Evolutionary conservation across 2,113 vertebrate species (phyloP).

Genomic region (Erpornis zantholeuca): DNA sequence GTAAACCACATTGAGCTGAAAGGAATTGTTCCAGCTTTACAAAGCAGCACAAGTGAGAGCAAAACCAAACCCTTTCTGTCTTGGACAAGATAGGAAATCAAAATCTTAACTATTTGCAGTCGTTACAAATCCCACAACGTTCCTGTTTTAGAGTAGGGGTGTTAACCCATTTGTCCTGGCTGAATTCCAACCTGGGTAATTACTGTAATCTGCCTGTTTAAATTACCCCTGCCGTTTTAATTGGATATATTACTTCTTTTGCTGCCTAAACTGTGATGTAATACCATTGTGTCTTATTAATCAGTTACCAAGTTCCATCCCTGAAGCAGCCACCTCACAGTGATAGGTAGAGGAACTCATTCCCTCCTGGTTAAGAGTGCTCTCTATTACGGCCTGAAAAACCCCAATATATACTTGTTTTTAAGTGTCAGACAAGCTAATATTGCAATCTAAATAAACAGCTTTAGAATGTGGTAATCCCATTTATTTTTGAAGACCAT

Average conservation of each 20-base stretch:
- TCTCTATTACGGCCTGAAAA: neutral
- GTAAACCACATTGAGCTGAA: neutral
- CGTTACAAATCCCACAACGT: constrained; percentile 51
- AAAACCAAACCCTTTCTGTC: neutral
- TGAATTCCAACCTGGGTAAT: constrained; percentile 65
- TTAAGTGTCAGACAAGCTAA: neutral
- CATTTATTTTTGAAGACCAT: neutral
- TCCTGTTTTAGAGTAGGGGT: constrained; percentile 32
- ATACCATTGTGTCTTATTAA: constrained; percentile 65
- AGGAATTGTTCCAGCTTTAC: neutral
- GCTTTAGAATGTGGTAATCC: neutral
- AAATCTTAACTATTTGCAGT: constrained; percentile 29
- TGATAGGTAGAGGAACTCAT: neutral
- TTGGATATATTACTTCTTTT: constrained; percentile 69
- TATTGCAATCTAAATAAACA: neutral
- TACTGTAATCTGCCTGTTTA: constrained; percentile 71
- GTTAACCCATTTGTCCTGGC: constrained; percentile 70
- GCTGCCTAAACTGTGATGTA: constrained; percentile 61
- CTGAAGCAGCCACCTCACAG: neutral
- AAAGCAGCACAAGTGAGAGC: neutral
- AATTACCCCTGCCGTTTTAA: constrained; percentile 71
- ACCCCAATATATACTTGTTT: neutral
- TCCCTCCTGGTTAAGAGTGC: neutral
- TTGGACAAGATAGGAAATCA: constrained; percentile 7
- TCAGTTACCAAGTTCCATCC: constrained; percentile 50